Evolutionary conservation across 2,888 invertebrate genomes (phyloP).

Genomic region (Steromphala cineraria): DNA sequence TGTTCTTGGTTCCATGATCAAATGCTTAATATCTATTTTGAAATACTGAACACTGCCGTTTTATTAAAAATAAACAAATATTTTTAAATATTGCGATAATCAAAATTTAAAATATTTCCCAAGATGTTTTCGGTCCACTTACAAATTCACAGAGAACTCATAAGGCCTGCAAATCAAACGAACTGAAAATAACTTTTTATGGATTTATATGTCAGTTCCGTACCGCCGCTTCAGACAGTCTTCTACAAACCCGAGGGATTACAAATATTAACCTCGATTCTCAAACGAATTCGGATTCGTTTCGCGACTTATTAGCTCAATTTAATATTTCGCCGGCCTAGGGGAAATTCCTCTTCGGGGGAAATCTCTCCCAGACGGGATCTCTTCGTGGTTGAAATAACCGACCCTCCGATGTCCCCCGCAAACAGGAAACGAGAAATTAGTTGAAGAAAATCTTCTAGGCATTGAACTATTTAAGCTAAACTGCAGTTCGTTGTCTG

Average conservation of each 20-base stretch:
- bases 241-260: slow-evolving; percentile 1
- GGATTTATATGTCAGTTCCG: background rate
- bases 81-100: no score
- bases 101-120: no score
- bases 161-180: background rate
- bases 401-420: background rate
- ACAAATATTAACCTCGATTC: background rate
- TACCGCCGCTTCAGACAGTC: background rate
- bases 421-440: background rate
- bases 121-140: background rate
- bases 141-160: background rate
- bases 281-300: background rate
- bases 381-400: background rate
- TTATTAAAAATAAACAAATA: no score
- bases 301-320: slow-evolving; percentile 15
- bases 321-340: slow-evolving; percentile 7
- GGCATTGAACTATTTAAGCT: background rate
- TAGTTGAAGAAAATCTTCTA: background rate
- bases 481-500: background rate
- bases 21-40: no score
- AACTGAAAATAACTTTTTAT: background rate
- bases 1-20: no score
- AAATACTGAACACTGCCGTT: no score
- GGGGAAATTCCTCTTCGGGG: background rate
- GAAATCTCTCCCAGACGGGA: background rate